Conservation (phyloP, 2,888 invertebrate genomes). For the Lasius fuliginosus region DNA sequence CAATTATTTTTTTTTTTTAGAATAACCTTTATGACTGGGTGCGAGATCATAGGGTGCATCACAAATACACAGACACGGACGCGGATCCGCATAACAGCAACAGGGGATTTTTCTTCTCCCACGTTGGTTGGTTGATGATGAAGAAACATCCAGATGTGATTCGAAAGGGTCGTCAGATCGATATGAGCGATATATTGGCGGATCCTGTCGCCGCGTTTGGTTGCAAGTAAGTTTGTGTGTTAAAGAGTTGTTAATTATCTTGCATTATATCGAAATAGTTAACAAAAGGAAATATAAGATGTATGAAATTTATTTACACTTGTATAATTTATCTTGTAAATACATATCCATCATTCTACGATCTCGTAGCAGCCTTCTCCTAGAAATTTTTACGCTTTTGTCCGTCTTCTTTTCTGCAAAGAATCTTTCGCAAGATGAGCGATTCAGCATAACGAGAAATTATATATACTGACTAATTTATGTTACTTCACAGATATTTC, state of each 20-base stretch:
- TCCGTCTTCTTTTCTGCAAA: neutral
- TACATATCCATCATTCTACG: neutral
- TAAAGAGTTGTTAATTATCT: neutral
- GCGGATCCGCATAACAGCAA: conserved; percentile 94
- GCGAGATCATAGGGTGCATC: conserved; percentile 92
- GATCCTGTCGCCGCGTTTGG: conserved; percentile 94
- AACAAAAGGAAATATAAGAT: neutral
- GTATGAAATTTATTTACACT: neutral
- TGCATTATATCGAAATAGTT: neutral
- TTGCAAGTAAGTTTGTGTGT: conserved; percentile 88
- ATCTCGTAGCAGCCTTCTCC: neutral
- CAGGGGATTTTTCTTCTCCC: conserved; percentile 96
- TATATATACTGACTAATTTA: neutral
- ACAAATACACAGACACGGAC: conserved; percentile 90
- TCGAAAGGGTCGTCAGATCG: conserved; percentile 91
- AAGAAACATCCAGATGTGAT: conserved; percentile 95
- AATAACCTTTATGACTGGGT: conserved; percentile 92
- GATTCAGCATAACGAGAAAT: neutral
- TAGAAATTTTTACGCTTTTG: neutral
- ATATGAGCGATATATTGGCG: conserved; percentile 92
- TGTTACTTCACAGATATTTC: neutral
- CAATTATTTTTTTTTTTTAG: conserved; percentile 82
- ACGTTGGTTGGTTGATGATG: conserved; percentile 97
- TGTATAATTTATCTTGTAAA: neutral
- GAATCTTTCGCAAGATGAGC: neutral